Evolutionary conservation across 2,113 vertebrate species (phyloP), one percentile per base, ranked within the genome.

Genomic region (Ellobius talpinus): DNA sequence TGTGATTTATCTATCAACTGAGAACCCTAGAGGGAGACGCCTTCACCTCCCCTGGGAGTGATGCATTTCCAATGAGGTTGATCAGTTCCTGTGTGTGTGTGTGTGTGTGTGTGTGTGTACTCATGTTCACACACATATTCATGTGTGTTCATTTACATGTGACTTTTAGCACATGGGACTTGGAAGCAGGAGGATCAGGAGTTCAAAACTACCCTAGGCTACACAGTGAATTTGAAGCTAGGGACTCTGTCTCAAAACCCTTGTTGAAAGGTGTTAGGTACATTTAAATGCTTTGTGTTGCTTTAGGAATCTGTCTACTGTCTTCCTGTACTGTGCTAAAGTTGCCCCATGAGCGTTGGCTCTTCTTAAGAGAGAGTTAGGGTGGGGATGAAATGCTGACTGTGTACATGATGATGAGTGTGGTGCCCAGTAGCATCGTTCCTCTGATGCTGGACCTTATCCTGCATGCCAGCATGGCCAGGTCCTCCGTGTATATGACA

Each of bases 401-500:
- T 29, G 21, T 45, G 70, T 0, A 7, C 26, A 36, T 24, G 16
- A 45, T 87, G 3, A 78, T 91, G 94, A 97, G 89, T 85, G 91
- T 23, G 96, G 86, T 47, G 65, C 85, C 94, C 92, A 89, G 13
- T 50, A 89, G 86, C 94, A 93, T 95, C 90, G 87, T 95, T 87
- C 50, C 68, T 81, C 91, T 92, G 66, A 74, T 81, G 90, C 94
- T 97, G 96, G 96, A 82, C 39, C n/a, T 79, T 55, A 92, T 96
- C 93, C 89, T 97, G 93, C 96, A 91, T 92, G 93, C 97, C 93
- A 91, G 81, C 84, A 72, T 97, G 96, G 89, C 96, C 87, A 4
- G 92, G 63, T 92, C 96, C 97, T 97, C 77, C 90, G 91, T 95
- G 5, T 70, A 91, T 94, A 91, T 58, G 47, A 94, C 87, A 93